These are phyloP conservation scores for Lutjanus argentimaculatus DNA, from an alignment of 2,797 vertebrate genomes.

Conservation along the genomic window DNA sequence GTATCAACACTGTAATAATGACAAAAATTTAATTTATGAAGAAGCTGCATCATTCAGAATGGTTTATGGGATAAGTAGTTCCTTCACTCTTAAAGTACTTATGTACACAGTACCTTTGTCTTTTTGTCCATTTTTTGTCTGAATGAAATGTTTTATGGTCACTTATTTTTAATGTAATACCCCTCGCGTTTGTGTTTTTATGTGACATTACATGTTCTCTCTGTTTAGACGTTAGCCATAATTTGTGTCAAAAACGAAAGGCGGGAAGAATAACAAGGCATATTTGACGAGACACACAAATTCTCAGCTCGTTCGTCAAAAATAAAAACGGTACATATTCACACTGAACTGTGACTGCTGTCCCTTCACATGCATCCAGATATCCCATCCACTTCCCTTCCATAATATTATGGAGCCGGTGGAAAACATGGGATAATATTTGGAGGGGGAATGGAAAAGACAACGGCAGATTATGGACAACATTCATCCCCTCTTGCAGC, in stretches of 20 bases:
- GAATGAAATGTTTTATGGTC: no score
- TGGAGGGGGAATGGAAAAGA: constrained; percentile 74
- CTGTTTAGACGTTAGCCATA: constrained; percentile 1
- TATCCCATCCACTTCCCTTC: constrained; percentile 67
- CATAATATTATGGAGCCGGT: constrained; percentile 76
- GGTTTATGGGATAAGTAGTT: no score
- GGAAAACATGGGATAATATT: constrained; percentile 82
- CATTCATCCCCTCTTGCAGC: constrained; percentile 38
- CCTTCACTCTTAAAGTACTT: no score
- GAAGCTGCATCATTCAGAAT: no score
- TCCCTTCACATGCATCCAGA: constrained; percentile 54
- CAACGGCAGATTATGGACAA: constrained; percentile 67
- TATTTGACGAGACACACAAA: constrained; percentile 20
- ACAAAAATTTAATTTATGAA: no score
- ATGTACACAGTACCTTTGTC: no score
- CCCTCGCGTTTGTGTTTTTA: constrained; percentile 8
- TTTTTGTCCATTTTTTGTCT: no score
- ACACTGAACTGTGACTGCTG: constrained; percentile 21
- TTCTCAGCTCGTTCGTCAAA: constrained; percentile 12
- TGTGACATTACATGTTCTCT: constrained; percentile 21
- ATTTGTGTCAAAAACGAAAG: constrained; percentile 38
- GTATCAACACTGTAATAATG: no score
- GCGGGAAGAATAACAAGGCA: constrained; percentile 26
- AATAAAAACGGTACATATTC: neutral
- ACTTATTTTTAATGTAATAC: no score